Evolutionary conservation across 2,113 vertebrate genomes (phyloP), one percentile per base, ranked within the genome.

Genomic region (Campylomormyrus tamandua): DNA sequence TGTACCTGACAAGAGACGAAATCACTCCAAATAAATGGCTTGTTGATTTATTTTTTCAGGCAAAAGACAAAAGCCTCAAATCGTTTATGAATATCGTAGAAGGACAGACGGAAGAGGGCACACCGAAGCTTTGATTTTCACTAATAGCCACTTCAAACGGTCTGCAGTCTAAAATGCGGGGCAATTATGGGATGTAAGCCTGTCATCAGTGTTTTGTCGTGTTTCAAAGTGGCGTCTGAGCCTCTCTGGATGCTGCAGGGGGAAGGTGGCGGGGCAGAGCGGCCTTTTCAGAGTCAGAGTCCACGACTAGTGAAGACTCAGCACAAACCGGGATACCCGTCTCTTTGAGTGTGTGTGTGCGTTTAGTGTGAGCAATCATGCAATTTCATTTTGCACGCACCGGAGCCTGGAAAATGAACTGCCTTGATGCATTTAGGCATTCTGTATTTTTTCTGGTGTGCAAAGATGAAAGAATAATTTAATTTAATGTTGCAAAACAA

Each of bases 91-190:
- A 95, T 96, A 95, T 53, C 31, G 95, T 92, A 93, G 89, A 91
- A 87, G 39, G 92, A 88, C 0, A 27, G 93, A 89, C 87, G 42
- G 88, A 92, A 93, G 94, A 94, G 91, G 94, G 94, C 39, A 92
- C 0, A 0, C 77, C 92, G 93, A 93, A 92, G 86, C 94, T 95
- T 96, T 96, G 94, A 96, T 96, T 96, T 96, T 94, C 90, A 93
- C 94, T 96, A 96, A 96, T 95, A 95, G 94, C 89, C 93, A 91
- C 95, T 96, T 96, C 92, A 95, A 93, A 95, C 90, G 87, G 94
- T 94, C 93, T 93, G 93, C 88, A 94, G 92, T 39, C 52, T 91
- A 90, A 89, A 89, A 92, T 93, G 77, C 89, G 91, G 91, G 87
- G 89, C 92, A 94, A 93, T 90, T 93, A 95, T 95, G 94, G 95